phyloP scores from a whole-genome alignment of 2,888 invertebrate species.

The Spatulosminthurus flaviceps region DNA sequence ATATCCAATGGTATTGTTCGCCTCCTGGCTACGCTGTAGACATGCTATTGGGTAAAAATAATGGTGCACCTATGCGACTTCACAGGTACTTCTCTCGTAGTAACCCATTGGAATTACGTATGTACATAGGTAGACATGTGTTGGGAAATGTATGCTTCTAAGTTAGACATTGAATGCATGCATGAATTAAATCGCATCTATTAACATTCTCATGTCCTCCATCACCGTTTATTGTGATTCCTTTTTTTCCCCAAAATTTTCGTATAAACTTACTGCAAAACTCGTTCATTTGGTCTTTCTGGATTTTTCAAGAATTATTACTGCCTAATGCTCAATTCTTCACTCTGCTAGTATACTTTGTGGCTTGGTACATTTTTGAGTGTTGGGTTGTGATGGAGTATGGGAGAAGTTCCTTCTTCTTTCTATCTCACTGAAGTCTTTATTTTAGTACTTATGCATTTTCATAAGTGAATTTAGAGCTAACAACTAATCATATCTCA shows the following conservation, averaged over 20 bases:
- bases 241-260: neutral
- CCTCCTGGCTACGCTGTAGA: constrained; percentile 25
- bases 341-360: neutral
- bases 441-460: no score
- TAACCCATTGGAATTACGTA: neutral
- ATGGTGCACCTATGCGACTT: constrained; percentile 46
- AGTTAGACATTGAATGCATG: neutral
- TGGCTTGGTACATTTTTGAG: no score
- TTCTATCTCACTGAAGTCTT: no score
- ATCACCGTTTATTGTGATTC: constrained; percentile 7
- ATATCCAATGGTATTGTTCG: constrained; percentile 42
- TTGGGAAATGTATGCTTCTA: neutral
- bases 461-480: no score
- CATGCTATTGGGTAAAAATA: constrained; percentile 27
- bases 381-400: no score
- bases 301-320: neutral
- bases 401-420: no score
- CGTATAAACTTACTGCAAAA: neutral
- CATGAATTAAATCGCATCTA: constrained; percentile 5
- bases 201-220: constrained; percentile 7
- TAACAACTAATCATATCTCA: no score
- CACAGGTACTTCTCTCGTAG: constrained; percentile 28
- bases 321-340: neutral
- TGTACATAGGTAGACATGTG: neutral
- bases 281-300: neutral